Conservation (phyloP, 2,888 invertebrate genomes). For the Perizoma flavofasciatum region DNA sequence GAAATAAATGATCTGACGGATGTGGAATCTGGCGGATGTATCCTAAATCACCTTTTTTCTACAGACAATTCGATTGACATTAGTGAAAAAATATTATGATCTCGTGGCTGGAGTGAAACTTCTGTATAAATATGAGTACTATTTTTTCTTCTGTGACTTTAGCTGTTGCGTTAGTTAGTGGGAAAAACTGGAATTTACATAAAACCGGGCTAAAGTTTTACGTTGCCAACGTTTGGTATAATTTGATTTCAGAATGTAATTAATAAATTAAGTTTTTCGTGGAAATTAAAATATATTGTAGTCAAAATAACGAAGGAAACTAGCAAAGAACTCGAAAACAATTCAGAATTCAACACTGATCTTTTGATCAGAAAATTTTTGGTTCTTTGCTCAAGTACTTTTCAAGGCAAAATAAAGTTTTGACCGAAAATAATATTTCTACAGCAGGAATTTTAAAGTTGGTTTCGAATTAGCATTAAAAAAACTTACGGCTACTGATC, state of each 20-base stretch:
- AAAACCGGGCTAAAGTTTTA: slow-evolving; percentile 23
- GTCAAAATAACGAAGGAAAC: background rate
- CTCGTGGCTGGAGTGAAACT: slow-evolving; percentile 3
- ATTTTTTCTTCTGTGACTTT: slow-evolving; percentile 22
- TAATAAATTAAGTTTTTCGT: slow-evolving; percentile 14
- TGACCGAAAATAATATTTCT: too few species aligned
- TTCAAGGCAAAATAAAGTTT: too few species aligned
- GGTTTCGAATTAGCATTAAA: too few species aligned
- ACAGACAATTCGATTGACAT: too few species aligned
- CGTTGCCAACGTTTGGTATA: slow-evolving; percentile 22
- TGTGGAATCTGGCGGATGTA: too few species aligned
- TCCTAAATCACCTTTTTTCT: too few species aligned
- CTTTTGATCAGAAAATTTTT: too few species aligned
- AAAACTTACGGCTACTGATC: too few species aligned
- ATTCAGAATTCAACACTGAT: too few species aligned
- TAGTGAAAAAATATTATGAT: background rate
- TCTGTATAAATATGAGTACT: slow-evolving; percentile 1
- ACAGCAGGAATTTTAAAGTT: too few species aligned
- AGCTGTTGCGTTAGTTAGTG: slow-evolving; percentile 29
- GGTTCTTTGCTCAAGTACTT: too few species aligned
- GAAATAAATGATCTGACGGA: too few species aligned
- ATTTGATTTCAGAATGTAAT: slow-evolving; percentile 18
- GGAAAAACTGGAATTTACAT: slow-evolving; percentile 30
- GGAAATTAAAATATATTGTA: background rate
- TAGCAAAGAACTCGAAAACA: background rate